phyloP scores from a whole-genome alignment of 1,140 invertebrate genomes.

The Micrasema minimum region DNA sequence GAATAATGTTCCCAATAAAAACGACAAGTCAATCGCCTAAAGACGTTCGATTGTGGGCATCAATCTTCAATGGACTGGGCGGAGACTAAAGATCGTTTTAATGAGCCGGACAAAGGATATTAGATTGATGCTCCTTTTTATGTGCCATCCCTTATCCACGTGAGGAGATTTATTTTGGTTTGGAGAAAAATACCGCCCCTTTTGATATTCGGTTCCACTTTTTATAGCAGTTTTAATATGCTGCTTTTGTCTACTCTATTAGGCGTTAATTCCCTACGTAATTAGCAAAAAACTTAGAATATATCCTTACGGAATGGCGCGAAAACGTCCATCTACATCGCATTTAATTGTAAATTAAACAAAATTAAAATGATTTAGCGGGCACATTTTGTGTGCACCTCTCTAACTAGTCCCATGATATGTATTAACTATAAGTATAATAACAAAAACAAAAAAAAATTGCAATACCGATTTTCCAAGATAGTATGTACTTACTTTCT shows the following conservation, averaged over 20 bases:
- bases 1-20: not conserved
- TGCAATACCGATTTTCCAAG: too few species aligned
- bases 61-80: slow-evolving; percentile 45
- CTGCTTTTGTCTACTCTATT: not conserved
- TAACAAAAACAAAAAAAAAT: too few species aligned
- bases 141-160: slow-evolving; percentile 29
- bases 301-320: too few species aligned
- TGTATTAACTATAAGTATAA: too few species aligned
- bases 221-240: slow-evolving; percentile 22
- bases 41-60: slow-evolving; percentile 45
- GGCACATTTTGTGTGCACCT: too few species aligned
- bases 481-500: too few species aligned
- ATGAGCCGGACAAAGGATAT: slow-evolving; percentile 16
- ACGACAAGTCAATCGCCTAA: slow-evolving; percentile 46
- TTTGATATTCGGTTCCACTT: slow-evolving; percentile 28
- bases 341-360: too few species aligned
- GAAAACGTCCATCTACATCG: too few species aligned
- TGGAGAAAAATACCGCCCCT: slow-evolving; percentile 10
- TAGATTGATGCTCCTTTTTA: slow-evolving; percentile 48
- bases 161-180: slow-evolving; percentile 23
- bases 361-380: too few species aligned
- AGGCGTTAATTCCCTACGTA: slow-evolving; percentile 16
- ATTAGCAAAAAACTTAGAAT: too few species aligned
- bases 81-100: slow-evolving; percentile 29
- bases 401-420: too few species aligned